Evolutionary conservation across 2,888 invertebrate species (phyloP).

Genomic region (Mongoloraphidia duomilia): DNA sequence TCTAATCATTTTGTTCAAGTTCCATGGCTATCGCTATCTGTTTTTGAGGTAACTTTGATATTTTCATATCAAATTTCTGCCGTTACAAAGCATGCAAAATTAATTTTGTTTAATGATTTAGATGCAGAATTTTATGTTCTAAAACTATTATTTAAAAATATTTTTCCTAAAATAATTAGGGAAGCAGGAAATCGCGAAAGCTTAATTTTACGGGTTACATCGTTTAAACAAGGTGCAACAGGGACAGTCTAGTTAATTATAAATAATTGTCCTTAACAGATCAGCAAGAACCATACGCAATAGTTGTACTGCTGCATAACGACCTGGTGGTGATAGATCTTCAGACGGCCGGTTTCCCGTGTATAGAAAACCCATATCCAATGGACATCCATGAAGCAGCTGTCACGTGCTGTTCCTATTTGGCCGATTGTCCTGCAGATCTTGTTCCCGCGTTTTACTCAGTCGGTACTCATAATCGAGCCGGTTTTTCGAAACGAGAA

Average conservation of each 20-base stretch:
- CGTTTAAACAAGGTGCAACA: no score
- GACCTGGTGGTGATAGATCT: conserved; percentile 97
- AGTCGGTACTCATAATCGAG: conserved; percentile 68
- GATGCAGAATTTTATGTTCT: no score
- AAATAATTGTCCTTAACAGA: conserved; percentile 42
- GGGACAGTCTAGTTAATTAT: background rate
- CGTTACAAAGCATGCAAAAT: no score
- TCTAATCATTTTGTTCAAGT: no score
- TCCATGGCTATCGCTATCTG: no score
- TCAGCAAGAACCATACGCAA: conserved; percentile 94
- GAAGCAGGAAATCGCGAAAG: no score
- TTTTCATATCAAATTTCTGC: no score
- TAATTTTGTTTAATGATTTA: no score
- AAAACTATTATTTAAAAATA: no score
- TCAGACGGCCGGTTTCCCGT: conserved; percentile 88
- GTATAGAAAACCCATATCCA: conserved; percentile 98
- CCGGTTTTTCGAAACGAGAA: conserved; percentile 78
- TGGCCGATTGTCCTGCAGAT: conserved; percentile 96
- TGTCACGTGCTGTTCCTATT: conserved; percentile 91
- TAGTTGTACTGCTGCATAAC: conserved; percentile 93
- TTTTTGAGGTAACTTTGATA: no score
- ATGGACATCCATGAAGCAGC: conserved; percentile 99
- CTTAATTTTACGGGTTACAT: no score
- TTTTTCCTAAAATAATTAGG: no score
- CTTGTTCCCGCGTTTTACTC: conserved; percentile 96